Percentiles rank a stretch among this genome's conserved stretches.
These are phyloP conservation scores for Astropecten irregularis DNA, from an alignment of 53 echinoderm and acorn worm genomes.

Conservation along the genomic window DNA sequence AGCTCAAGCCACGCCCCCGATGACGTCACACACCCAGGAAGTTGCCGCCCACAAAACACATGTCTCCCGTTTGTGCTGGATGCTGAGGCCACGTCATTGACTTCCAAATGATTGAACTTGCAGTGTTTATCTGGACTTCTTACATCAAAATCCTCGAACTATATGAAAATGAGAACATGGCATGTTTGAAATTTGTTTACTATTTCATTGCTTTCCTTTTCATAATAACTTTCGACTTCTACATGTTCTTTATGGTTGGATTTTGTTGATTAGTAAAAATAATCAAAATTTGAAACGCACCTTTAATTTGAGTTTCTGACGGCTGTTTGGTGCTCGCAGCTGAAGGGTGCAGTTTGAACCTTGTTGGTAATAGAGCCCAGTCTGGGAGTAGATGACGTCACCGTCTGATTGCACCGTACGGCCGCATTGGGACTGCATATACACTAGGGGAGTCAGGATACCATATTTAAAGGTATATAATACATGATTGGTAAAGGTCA, in stretches of 20 bases:
- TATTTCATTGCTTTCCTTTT: too few relatives aligned
- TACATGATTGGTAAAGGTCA: too few relatives aligned
- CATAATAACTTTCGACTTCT: too few relatives aligned
- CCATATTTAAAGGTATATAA: too few relatives aligned
- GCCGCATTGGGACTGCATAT: conserved; percentile 68
- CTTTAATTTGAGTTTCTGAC: conserved; percentile 54
- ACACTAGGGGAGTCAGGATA: conserved; percentile 23
- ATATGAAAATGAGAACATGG: too few relatives aligned
- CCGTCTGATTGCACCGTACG: conserved; percentile 64
- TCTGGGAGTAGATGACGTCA: conserved; percentile 67
- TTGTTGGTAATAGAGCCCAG: conserved; percentile 60
- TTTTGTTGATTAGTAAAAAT: too few relatives aligned
- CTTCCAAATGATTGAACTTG: conserved; percentile 8
- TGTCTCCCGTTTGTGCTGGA: not conserved
- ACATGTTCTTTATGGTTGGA: too few relatives aligned
- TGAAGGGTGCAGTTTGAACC: conserved; percentile 63
- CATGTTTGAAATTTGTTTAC: too few relatives aligned
- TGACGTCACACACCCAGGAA: conserved; percentile 18
- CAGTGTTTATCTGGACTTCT: not conserved
- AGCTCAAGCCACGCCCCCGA: conserved; percentile 32
- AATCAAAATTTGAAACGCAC: conserved; percentile 23
- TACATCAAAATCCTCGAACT: conserved; percentile 48
- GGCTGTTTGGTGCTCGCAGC: conserved; percentile 29
- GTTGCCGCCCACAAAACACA: conserved; percentile 9
- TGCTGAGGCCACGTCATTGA: not conserved